A percentile compares a stretch with the other conserved stretches of the same genome.
phyloP scores from a whole-genome alignment of 2,113 vertebrate species.

The Polyodon spathula region DNA sequence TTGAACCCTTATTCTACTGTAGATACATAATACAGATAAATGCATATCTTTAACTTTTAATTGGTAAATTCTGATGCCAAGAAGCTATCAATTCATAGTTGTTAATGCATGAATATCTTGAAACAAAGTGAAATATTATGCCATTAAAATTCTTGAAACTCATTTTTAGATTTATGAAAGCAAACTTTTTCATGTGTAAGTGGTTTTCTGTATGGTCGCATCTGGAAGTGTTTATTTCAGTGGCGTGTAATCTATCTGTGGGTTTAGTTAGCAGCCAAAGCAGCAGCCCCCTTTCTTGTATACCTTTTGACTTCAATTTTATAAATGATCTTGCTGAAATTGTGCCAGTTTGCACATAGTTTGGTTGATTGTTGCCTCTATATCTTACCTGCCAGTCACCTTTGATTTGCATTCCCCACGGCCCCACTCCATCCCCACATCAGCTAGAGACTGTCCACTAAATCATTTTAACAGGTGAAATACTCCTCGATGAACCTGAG shows the following conservation, averaged over 20 bases:
- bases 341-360: constrained; percentile 63
- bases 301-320: constrained; percentile 65
- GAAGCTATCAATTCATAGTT: constrained; percentile 17
- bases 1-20: constrained; percentile 1
- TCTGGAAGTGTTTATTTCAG: constrained; percentile 84
- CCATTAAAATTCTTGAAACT: constrained; percentile 27
- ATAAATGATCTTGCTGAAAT: constrained; percentile 70
- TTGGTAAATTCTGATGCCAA: constrained; percentile 20
- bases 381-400: constrained; percentile 70
- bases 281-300: constrained; percentile 63
- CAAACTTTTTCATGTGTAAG: constrained; percentile 67
- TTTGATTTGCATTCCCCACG: constrained; percentile 67
- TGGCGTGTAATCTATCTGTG: constrained; percentile 74
- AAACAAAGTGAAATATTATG: constrained; percentile 16
- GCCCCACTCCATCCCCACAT: constrained; percentile 45
- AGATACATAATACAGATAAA: constrained; percentile 15
- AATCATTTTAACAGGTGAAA: constrained; percentile 59
- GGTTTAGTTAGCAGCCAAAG: constrained; percentile 72
- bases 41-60: constrained; percentile 22
- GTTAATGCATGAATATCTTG: constrained; percentile 24
- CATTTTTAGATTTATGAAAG: constrained; percentile 69
- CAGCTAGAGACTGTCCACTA: constrained; percentile 65
- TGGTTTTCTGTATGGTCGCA: constrained; percentile 66
- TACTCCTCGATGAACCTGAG: constrained; percentile 49
- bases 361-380: constrained; percentile 67